Percentiles rank a stretch among this genome's conserved stretches.
Evolutionary conservation across 2,113 vertebrate genomes (phyloP).

Genomic region (Galemys pyrenaicus): DNA sequence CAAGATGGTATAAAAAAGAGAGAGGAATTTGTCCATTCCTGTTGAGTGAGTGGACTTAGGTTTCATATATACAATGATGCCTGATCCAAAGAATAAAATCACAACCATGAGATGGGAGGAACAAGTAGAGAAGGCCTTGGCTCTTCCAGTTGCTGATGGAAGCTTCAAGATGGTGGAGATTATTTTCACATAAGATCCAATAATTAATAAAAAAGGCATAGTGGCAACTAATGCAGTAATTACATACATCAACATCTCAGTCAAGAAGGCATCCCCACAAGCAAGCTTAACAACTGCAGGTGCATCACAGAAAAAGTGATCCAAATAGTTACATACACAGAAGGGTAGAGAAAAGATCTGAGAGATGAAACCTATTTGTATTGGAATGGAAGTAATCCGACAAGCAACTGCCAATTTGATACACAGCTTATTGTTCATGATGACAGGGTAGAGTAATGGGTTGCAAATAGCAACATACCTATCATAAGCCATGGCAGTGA

Average conservation of each 20-base stretch:
- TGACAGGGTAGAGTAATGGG: not conserved
- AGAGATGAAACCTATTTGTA: not conserved
- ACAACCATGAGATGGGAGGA: slow-evolving; percentile 51
- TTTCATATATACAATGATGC: not conserved
- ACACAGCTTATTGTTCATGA: not conserved
- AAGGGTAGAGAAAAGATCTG: slow-evolving; percentile 41
- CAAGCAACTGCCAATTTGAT: not conserved
- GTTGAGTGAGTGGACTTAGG: slow-evolving; percentile 27
- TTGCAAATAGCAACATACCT: not conserved
- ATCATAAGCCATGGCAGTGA: slow-evolving; percentile 63
- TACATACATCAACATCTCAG: slow-evolving; percentile 15
- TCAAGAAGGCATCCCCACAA: slow-evolving; percentile 25
- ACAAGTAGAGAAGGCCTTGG: slow-evolving; percentile 45
- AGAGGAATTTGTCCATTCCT: slow-evolving; percentile 48
- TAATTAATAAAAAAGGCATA: slow-evolving; percentile 28
- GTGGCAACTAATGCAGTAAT: not conserved
- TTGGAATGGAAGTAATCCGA: not conserved
- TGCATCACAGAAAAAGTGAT: slow-evolving; percentile 66
- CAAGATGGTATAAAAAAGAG: slow-evolving; percentile 50
- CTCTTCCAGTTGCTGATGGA: not conserved
- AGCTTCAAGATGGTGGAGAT: slow-evolving; percentile 41
- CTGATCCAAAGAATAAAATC: slow-evolving; percentile 58
- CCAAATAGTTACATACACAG: slow-evolving; percentile 19
- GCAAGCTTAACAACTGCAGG: not conserved
- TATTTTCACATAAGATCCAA: slow-evolving; percentile 49